phyloP scores from a whole-genome alignment of 2,113 vertebrate species.

The Hyperoodon ampullatus region DNA sequence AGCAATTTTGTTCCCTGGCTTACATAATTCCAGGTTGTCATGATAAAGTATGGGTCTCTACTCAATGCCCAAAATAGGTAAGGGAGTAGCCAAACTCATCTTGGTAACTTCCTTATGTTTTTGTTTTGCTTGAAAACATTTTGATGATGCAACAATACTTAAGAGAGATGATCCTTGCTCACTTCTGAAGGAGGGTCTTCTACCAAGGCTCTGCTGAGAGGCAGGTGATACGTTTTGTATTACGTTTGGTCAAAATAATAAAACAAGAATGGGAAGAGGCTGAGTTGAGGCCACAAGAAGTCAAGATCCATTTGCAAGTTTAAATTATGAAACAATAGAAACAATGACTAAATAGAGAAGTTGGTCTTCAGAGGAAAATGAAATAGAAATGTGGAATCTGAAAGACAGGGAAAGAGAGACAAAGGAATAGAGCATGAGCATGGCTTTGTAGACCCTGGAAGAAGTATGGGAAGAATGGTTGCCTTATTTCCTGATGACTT shows the following conservation, averaged over 20 bases:
- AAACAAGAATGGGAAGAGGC: not conserved
- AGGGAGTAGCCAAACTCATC: not conserved
- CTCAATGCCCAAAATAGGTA: not conserved
- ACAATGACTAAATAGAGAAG: not conserved
- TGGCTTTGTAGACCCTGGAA: not conserved
- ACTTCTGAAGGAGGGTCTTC: not conserved
- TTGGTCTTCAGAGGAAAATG: not conserved
- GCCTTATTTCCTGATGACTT: not conserved
- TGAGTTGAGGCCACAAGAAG: not conserved
- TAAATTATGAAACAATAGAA: not conserved
- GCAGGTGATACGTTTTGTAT: not conserved
- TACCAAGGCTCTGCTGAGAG: not conserved
- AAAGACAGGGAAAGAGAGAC: not conserved
- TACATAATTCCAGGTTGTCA: not conserved
- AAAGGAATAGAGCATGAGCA: not conserved
- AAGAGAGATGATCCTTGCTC: not conserved
- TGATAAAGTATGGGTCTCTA: not conserved
- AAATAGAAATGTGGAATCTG: not conserved
- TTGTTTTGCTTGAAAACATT: not conserved
- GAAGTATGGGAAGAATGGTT: not conserved
- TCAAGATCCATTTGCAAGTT: not conserved
- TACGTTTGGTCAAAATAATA: not conserved
- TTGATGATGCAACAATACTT: not conserved
- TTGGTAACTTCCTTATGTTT: not conserved
- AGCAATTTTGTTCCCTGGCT: not conserved